These are phyloP conservation scores for Sarcophaga subvicina DNA, from an alignment of 2,888 invertebrate species.

Conservation along the genomic window DNA sequence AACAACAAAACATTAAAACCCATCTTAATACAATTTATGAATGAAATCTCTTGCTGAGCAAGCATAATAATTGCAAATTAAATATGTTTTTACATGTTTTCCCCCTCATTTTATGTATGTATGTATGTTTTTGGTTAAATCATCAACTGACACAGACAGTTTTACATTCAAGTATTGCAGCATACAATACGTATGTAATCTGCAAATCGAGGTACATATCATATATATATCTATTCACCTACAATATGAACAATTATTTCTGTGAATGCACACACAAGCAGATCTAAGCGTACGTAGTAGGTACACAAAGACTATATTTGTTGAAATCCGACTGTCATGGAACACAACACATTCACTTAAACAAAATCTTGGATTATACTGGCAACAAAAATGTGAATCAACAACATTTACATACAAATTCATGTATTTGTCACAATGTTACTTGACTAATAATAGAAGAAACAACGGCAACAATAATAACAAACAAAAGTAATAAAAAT, in stretches of 20 bases:
- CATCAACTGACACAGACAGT: conserved; percentile 20
- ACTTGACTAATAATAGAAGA: not conserved
- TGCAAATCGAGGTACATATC: not conserved
- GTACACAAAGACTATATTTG: not conserved
- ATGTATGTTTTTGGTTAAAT: conserved; percentile 26
- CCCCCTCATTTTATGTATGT: too few species aligned
- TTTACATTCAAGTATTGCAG: conserved; percentile 15
- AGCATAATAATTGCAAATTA: conserved; percentile 55
- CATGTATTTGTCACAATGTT: not conserved
- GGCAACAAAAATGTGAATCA: conserved; percentile 18
- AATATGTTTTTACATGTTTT: conserved; percentile 35
- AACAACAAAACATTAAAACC: too few species aligned
- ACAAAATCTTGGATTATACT: conserved; percentile 38
- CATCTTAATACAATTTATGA: not conserved
- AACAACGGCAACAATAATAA: conserved; percentile 3
- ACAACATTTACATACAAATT: conserved; percentile 10
- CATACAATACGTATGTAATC: not conserved
- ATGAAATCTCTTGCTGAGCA: conserved; percentile 48
- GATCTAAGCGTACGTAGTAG: not conserved
- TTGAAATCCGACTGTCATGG: conserved; percentile 13
- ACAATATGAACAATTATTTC: not conserved
- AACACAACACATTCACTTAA: conserved; percentile 44
- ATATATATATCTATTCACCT: not conserved
- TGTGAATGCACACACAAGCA: not conserved
- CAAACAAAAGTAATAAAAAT: conserved; percentile 15